phyloP scores from a whole-genome alignment of 2,797 vertebrate species.

The Parauchenoglanis punctatus region DNA sequence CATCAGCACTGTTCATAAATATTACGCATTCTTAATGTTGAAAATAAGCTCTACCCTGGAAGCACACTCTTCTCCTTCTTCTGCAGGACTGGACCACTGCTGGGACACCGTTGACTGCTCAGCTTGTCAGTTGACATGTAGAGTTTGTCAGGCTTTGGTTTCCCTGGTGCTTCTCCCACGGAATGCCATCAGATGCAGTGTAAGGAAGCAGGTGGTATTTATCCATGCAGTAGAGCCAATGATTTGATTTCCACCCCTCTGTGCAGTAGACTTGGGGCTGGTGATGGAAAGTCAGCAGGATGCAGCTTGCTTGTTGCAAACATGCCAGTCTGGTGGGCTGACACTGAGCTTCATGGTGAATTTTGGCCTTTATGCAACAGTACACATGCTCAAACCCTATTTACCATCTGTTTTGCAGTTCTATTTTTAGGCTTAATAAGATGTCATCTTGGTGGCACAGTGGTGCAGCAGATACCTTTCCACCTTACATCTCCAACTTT shows the following conservation, averaged over 20 bases:
- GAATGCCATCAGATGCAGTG: slow-evolving; percentile 22
- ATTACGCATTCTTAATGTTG: not conserved
- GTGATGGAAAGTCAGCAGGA: slow-evolving; percentile 38
- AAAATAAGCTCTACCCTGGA: not conserved
- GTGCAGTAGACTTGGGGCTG: slow-evolving; percentile 1
- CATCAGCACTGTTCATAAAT: not conserved
- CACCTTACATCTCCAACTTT: not conserved
- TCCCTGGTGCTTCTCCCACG: slow-evolving; percentile 8
- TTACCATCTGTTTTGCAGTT: slow-evolving; percentile 34
- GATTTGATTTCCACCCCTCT: slow-evolving; percentile 35
- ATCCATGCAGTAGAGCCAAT: slow-evolving; percentile 14
- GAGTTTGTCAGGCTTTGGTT: slow-evolving; percentile 9
- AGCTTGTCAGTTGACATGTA: slow-evolving; percentile 14
- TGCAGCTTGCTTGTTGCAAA: slow-evolving; percentile 1
- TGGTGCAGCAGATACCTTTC: not conserved
- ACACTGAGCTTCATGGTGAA: not conserved
- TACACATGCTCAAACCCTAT: slow-evolving; percentile 6
- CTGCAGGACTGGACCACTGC: not conserved
- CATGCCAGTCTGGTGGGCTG: not conserved
- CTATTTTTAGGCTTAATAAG: slow-evolving; percentile 19
- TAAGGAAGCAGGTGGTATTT: slow-evolving; percentile 34
- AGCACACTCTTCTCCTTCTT: not conserved
- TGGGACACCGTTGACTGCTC: not conserved
- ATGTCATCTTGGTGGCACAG: not conserved
- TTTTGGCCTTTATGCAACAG: slow-evolving; percentile 14